Percentiles rank a stretch among this genome's conserved stretches.
Conservation (phyloP, 2,888 invertebrate species). For the Xanthia icteritia region DNA sequence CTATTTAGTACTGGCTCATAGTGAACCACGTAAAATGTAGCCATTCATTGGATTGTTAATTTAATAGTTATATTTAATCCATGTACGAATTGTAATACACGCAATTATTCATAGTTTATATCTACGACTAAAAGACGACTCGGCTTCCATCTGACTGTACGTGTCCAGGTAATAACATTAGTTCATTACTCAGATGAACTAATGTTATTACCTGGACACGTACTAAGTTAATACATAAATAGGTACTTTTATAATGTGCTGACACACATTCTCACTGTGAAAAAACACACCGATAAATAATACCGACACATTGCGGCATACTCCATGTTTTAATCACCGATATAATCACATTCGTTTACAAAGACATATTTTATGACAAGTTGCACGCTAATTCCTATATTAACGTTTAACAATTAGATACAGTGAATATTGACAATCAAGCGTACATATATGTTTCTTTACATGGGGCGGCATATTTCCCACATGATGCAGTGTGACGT, state of each 20-base stretch:
- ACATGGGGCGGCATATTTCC: conserved; percentile 73
- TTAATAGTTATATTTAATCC: conserved; percentile 3
- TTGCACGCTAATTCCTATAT: conserved; percentile 66
- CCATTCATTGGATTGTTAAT: conserved; percentile 16
- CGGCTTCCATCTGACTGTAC: conserved; percentile 25
- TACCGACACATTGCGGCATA: conserved; percentile 46
- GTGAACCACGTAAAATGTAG: background rate
- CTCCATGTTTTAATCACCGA: conserved; percentile 56
- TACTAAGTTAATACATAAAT: conserved; percentile 36
- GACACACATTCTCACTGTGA: conserved; percentile 32
- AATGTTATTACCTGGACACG: conserved; percentile 29
- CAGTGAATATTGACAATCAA: conserved; percentile 62
- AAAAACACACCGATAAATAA: conserved; percentile 35
- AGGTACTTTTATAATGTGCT: conserved; percentile 37
- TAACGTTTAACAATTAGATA: conserved; percentile 65
- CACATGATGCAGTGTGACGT: conserved; percentile 74
- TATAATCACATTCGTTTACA: conserved; percentile 53
- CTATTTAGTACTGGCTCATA: background rate
- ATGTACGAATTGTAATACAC: conserved; percentile 23
- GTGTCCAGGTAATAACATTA: no score
- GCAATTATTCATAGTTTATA: conserved; percentile 33
- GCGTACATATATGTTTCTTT: conserved; percentile 68
- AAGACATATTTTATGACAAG: conserved; percentile 67
- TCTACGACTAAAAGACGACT: conserved; percentile 16
- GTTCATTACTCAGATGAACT: no score